Percentiles rank a stretch among this genome's conserved stretches.
phyloP scores from a whole-genome alignment of 2,113 vertebrate genomes.

The Ciconia maguari region DNA sequence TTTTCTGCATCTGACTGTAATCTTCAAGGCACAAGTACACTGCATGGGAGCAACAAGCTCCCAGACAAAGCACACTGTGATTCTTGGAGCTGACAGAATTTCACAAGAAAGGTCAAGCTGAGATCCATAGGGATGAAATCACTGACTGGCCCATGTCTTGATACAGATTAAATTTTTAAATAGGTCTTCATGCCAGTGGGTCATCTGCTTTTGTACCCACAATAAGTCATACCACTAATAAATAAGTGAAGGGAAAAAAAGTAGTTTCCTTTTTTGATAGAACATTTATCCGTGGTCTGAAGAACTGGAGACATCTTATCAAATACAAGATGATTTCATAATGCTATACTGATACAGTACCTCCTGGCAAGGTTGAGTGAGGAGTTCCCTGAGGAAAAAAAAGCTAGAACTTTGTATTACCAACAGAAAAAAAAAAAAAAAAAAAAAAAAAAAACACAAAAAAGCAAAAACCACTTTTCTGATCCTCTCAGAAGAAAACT shows the following conservation, averaged over 20 bases:
- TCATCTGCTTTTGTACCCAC: neutral
- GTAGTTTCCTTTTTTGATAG: neutral
- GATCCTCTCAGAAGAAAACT: neutral
- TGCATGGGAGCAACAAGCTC: neutral
- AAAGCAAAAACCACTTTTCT: neutral
- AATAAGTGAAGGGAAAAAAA: neutral
- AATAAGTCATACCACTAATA: neutral
- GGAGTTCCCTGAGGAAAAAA: neutral
- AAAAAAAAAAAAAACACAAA: neutral
- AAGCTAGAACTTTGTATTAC: neutral
- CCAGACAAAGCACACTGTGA: neutral
- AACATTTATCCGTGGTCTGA: neutral
- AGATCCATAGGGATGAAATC: neutral
- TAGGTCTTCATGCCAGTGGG: neutral
- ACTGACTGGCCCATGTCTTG: neutral
- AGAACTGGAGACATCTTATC: neutral
- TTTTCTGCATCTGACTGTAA: neutral
- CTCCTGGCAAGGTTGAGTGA: neutral
- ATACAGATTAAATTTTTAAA: neutral
- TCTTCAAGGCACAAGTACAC: neutral
- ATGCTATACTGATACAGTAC: neutral
- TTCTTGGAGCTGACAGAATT: neutral
- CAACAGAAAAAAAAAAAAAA: neutral
- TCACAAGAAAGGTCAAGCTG: neutral
- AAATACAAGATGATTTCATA: neutral